Base-by-base conservation (phyloP, 2,888 invertebrate genomes). In the Dione vanillae region DNA sequence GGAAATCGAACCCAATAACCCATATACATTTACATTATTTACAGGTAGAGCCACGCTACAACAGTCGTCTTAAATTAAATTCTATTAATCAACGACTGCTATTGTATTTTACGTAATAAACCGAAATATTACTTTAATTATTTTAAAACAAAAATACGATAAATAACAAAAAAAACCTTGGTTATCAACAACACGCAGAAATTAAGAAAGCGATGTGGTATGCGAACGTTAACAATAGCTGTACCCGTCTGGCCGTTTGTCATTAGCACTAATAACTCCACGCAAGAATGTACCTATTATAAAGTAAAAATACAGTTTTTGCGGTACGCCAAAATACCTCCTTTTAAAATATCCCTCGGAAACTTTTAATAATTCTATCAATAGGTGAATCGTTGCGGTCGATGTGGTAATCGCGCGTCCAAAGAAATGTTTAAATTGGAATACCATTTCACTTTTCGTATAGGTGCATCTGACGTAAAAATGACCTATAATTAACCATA, bases 201-300 rank as follows among this genome's bases (percentile, higher is more conserved):
- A 69, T 59, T 65, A 68, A 69, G 86, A 85, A 86, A 87, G 83
- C 81, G 80, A 79, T 87, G 86, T 80, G 85, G 88, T 90, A 81
- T 80, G 79, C n/a, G n/a, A 78, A 75, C 81, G 77, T 79, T 80
- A 70, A 85, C 84, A 85, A 86, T 83, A 76, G 83, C 76, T 82
- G 85, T 83, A 27, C n/a, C 83, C 84, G 80, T 82, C 79, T 76
- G 82, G 80, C 79, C 78, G 78, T 74, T 77, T 80, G 81, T 85
- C 87, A 90, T 91, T 91, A 91, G 82, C 82, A 82, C 84, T 91
- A 91, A 91, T 91, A 90, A 90, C 90, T 89, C 87, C 86, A 88
- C 83, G 78, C 77, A 78, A 79, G 82, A 83, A 83, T 83, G 83
- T 27, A 27, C 27, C 27, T 27, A 27, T 27, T 27, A 80, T 80